A percentile compares a stretch with the other conserved stretches of the same genome.
phyloP scores from a whole-genome alignment of 2,113 vertebrate genomes.

The Anoplopoma fimbria region DNA sequence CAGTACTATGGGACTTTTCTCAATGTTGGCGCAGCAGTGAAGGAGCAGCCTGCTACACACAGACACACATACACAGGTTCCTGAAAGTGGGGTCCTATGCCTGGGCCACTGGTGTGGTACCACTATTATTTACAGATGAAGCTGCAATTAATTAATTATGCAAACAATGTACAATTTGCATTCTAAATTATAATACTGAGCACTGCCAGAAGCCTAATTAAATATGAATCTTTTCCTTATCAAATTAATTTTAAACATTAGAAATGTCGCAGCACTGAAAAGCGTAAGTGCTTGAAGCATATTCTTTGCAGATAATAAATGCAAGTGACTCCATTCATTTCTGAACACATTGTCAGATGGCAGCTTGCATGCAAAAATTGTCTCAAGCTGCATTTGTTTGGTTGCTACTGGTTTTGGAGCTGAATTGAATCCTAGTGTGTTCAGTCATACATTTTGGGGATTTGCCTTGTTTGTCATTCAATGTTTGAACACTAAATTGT shows the following conservation, averaged over 20 bases:
- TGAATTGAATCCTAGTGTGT: neutral
- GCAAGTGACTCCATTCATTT: constrained; percentile 50
- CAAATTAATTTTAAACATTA: constrained; percentile 63
- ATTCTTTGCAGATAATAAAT: constrained; percentile 55
- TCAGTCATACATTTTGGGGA: constrained; percentile 8
- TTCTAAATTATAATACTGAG: constrained; percentile 58
- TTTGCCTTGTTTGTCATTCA: neutral
- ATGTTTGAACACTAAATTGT: neutral
- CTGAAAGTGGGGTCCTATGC: constrained; percentile 24
- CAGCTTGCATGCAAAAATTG: constrained; percentile 34
- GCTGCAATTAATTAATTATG: constrained; percentile 65
- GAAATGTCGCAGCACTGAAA: constrained; percentile 51
- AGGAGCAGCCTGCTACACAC: neutral
- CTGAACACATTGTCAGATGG: constrained; percentile 8
- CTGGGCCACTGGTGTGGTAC: constrained; percentile 34
- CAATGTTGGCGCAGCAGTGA: constrained; percentile 58
- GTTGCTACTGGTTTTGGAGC: neutral
- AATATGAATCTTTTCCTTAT: constrained; percentile 71
- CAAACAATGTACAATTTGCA: constrained; percentile 64
- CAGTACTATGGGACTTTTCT: constrained; percentile 61
- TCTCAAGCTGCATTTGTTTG: constrained; percentile 26
- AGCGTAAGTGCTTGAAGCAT: constrained; percentile 40
- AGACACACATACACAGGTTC: neutral
- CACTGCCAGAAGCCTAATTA: constrained; percentile 56
- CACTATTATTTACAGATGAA: constrained; percentile 70